phyloP scores from a whole-genome alignment of 2,113 vertebrate genomes.

The Microcebus jonahi region DNA sequence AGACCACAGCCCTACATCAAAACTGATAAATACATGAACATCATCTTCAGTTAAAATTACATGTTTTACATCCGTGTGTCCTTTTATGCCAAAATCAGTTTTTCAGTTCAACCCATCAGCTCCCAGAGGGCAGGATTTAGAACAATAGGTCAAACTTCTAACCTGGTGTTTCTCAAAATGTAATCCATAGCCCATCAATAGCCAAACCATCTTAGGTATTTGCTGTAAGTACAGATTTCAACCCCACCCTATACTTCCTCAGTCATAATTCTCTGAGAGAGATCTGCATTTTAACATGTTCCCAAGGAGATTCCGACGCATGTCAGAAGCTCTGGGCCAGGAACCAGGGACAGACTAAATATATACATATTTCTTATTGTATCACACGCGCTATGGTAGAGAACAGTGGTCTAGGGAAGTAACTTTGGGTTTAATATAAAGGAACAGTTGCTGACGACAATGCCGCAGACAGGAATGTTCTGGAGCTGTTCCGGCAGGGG shows the following conservation, averaged over 20 bases:
- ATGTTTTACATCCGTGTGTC: not conserved
- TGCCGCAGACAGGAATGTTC: not conserved
- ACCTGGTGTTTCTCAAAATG: not conserved
- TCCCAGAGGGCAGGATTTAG: not conserved
- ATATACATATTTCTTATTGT: not conserved
- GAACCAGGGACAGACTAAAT: not conserved
- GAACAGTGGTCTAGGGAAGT: not conserved
- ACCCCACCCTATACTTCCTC: not conserved
- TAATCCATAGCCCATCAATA: not conserved
- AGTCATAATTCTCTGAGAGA: not conserved
- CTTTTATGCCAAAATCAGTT: not conserved
- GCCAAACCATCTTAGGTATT: not conserved
- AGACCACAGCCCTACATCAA: not conserved
- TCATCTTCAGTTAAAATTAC: conserved; percentile 8
- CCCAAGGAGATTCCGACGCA: not conserved
- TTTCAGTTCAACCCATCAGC: not conserved
- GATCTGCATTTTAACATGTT: not conserved
- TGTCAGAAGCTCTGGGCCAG: not conserved
- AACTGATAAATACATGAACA: not conserved
- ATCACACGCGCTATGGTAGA: not conserved
- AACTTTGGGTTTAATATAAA: not conserved
- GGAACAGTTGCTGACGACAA: not conserved
- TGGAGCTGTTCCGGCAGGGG: not conserved
- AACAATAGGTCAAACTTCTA: not conserved
- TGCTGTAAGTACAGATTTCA: not conserved